Evolutionary conservation across 2,888 invertebrate genomes (phyloP), one percentile per base, ranked within the genome.

Genomic region (Heliconius hortense): DNA sequence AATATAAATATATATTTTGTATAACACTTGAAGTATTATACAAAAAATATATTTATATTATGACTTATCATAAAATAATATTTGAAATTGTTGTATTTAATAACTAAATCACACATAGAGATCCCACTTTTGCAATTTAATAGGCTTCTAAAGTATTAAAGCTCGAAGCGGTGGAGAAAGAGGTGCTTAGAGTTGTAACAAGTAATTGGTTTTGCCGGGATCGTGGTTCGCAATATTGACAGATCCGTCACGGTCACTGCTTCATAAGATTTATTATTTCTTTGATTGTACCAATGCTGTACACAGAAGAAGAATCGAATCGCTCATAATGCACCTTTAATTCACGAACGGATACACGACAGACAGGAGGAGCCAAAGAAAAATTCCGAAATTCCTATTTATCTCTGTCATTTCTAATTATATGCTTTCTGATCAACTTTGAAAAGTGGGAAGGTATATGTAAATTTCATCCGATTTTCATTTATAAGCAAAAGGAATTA

Each of bases 131-230:
- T 2, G n/a, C 68, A 69, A 69, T 43, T 26, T 53, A 68, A 60
- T 68, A 39, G 56, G 68, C 13, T 31, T 26, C 39, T 21, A 26
- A 39, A 43, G 26, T 59, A 71, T 39, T 26, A 60, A 71, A 60
- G 11, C 60, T 24, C 24, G 68, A 28, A 73, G 59, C 56, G 4
- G 35, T 59, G 56, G 63, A 72, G 53, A 76, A 74, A n/a, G 59
- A 70, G 64, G 56, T 64, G 56, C 64, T 74, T 21, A 21, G 28
- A 70, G 39, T 63, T 56, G 63, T 72, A 59, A 63, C 59, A 60
- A 60, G 75, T 77, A 75, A 75, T 77, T 75, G 75, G 53, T 75
- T 77, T 77, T 70, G 66, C 62, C 67, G 73, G 71, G 71, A 75
- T 73, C 21, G 60, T 43, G 26, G 62, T 48, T 18, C 69, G 70